Percentiles rank a stretch among this genome's conserved stretches.
Evolutionary conservation across 2,888 invertebrate species (phyloP).

Genomic region (Phaonia tiefii): DNA sequence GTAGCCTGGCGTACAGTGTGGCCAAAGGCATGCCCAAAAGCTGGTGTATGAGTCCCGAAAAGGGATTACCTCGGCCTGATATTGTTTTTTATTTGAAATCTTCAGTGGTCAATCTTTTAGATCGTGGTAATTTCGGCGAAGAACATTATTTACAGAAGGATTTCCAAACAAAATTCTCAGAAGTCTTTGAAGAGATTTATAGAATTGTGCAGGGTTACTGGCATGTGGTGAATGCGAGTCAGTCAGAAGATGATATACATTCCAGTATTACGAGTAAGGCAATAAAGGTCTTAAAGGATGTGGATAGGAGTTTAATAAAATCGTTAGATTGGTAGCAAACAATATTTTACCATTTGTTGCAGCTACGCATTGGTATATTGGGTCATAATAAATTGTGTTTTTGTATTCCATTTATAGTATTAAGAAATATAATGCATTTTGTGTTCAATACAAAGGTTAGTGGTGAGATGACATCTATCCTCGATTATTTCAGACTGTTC

Average conservation of each 20-base stretch:
- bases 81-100: constrained; percentile 90
- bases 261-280: constrained; percentile 73
- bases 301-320: constrained; percentile 60
- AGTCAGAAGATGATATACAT: constrained; percentile 80
- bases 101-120: constrained; percentile 82
- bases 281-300: constrained; percentile 65
- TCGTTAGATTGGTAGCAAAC: constrained; percentile 68
- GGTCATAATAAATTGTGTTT: too few species aligned
- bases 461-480: too few species aligned
- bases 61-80: constrained; percentile 94
- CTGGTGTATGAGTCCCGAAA: constrained; percentile 95
- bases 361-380: too few species aligned
- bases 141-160: constrained; percentile 90
- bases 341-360: too few species aligned
- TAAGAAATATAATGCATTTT: too few species aligned
- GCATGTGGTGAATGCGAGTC: constrained; percentile 85
- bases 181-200: constrained; percentile 84
- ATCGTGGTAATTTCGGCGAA: constrained; percentile 89
- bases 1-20: constrained; percentile 93
- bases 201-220: constrained; percentile 85
- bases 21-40: constrained; percentile 83
- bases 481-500: too few species aligned
- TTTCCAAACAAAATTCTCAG: constrained; percentile 88
- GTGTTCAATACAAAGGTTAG: too few species aligned
- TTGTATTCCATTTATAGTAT: too few species aligned